phyloP scores from a whole-genome alignment of 2,888 invertebrate species.

The Eucera pruinosa region DNA sequence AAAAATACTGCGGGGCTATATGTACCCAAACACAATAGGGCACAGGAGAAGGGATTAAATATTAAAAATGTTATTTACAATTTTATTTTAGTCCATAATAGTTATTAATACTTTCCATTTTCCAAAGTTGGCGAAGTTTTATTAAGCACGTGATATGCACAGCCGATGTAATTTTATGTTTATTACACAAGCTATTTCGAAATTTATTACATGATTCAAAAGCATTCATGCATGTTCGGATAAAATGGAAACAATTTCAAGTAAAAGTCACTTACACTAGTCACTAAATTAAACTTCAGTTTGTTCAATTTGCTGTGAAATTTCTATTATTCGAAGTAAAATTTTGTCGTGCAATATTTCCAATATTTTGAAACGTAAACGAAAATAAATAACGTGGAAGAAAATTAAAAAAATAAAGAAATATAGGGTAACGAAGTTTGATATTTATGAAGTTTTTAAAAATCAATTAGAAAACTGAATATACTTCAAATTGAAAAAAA shows the following conservation, averaged over 20 bases:
- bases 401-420: too few species aligned
- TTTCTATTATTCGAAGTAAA: background rate
- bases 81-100: too few species aligned
- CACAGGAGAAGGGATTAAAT: too few species aligned
- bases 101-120: background rate
- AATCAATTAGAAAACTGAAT: background rate
- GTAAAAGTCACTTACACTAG: background rate
- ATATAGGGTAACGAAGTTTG: too few species aligned
- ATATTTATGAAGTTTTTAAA: too few species aligned
- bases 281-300: background rate
- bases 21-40: too few species aligned
- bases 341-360: background rate
- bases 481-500: background rate
- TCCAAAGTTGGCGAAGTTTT: too few species aligned
- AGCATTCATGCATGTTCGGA: background rate
- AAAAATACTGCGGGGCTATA: too few species aligned
- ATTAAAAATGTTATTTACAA: too few species aligned
- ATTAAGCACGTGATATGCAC: background rate
- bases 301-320: too few species aligned
- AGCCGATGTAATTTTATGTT: background rate
- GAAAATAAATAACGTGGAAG: too few species aligned
- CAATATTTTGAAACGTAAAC: background rate
- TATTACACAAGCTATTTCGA: background rate
- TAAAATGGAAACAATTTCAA: background rate
- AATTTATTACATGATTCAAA: background rate